Evolutionary conservation across 2,113 vertebrate genomes (phyloP).

Genomic region (Amphiprion percula): DNA sequence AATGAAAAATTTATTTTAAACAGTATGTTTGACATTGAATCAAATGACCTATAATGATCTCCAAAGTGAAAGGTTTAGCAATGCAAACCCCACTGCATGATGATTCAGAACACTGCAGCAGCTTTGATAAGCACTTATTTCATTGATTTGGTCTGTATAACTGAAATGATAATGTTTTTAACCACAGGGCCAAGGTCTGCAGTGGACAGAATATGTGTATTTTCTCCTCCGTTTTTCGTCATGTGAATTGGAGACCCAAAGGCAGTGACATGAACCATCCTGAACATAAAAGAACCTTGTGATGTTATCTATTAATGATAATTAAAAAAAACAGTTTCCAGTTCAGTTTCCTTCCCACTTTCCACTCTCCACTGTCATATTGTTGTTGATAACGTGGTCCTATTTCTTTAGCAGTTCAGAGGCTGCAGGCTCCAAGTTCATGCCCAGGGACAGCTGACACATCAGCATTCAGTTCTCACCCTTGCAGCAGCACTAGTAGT

Average conservation of each 20-base stretch:
- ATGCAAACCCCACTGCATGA: conserved; percentile 11
- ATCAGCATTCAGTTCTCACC: conserved; percentile 20
- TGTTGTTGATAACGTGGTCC: not conserved
- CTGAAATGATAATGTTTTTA: not conserved
- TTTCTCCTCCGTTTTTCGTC: not conserved
- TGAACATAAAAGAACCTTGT: not conserved
- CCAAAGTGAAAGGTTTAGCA: not conserved
- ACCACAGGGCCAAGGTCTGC: not conserved
- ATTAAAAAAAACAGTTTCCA: not conserved
- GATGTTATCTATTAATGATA: not conserved
- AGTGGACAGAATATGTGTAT: not conserved
- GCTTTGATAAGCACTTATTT: not conserved
- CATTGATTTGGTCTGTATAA: not conserved
- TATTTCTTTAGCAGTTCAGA: conserved; percentile 6
- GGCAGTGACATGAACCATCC: not conserved
- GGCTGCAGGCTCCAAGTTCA: not conserved
- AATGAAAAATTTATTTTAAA: conserved; percentile 6
- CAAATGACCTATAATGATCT: not conserved
- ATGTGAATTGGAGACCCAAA: conserved; percentile 9
- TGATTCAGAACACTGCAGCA: not conserved
- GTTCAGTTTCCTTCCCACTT: not conserved
- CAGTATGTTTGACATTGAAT: not conserved
- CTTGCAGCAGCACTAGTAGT: not conserved
- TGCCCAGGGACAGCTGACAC: not conserved
- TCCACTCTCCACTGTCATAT: conserved; percentile 3